Evolutionary conservation across 1,140 invertebrate genomes (phyloP), one percentile per base, ranked within the genome.

Genomic region (Orussus abietinus): DNA sequence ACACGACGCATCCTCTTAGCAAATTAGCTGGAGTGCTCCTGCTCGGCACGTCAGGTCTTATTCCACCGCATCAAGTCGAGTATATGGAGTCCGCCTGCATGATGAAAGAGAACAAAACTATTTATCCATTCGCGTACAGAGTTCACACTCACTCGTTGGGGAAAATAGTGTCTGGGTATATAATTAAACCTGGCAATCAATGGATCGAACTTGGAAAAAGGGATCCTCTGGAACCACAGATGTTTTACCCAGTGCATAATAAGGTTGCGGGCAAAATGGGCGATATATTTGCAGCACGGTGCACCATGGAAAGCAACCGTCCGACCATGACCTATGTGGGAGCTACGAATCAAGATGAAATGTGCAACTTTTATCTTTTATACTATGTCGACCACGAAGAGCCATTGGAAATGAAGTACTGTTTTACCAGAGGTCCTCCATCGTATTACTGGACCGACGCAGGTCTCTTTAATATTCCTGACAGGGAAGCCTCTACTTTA

Each of bases 321-420:
- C 70, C 77, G 45, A 77, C 66, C 10, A 63, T 57, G 47, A 93
- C 87, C 4, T 72, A 74, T 54, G 84, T 95, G 59, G 92, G 92
- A 1, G 68, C 83, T 5, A 96, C 94, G 10, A 90, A 90, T 53
- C 79, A 86, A 13, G 92, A 99, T 64, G 96, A 99, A 75, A 99
- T 99, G 96, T 99, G 96, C 76, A 99, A 99, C 72, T 98, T 99
- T 69, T 99, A 99, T 72, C 69, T 99, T 12, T 97, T 99, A 93
- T 98, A 97, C 72, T 99, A 92, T 74, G 90, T 94, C 1, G 80
- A 92, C 17, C 77, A 84, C n/a, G 80, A 78, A n/a, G 77, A 82
- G 22, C 86, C 89, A 0, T 70, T 96, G 1, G 59, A 83, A 0
- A 81, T 80, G 61, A 91, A 93, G 66, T 90, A 90, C 59, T 97